phyloP scores from a whole-genome alignment of 2,797 vertebrate genomes.

The Rhinichthys osculus region DNA sequence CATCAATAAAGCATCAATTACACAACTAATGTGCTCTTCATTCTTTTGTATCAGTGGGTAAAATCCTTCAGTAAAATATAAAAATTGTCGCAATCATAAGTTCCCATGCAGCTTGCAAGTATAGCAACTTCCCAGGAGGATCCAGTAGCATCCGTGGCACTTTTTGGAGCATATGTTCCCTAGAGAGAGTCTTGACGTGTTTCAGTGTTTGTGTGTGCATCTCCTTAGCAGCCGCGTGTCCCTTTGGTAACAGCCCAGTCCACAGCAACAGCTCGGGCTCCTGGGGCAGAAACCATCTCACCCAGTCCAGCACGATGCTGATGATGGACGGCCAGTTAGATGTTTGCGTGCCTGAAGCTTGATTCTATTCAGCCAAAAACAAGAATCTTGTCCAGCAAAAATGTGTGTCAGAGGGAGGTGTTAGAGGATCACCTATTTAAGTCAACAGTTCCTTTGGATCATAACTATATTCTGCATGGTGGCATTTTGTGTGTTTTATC shows the following conservation, averaged over 20 bases:
- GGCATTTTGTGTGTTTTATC: constrained; percentile 19
- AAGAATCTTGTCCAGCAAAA: not conserved
- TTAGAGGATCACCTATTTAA: not conserved
- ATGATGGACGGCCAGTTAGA: constrained; percentile 68
- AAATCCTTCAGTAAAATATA: not conserved
- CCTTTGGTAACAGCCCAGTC: constrained; percentile 79
- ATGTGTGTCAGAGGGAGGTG: not conserved
- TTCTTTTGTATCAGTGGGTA: not conserved
- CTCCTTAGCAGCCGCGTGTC: constrained; percentile 45
- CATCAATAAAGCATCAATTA: not conserved
- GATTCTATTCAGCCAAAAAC: not conserved
- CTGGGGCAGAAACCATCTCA: constrained; percentile 61
- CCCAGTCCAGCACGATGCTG: not conserved
- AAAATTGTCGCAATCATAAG: not conserved
- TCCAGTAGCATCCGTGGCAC: not conserved
- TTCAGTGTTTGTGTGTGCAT: constrained; percentile 25
- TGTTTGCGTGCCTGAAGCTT: constrained; percentile 61
- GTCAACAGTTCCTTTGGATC: not conserved
- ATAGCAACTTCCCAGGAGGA: constrained; percentile 1
- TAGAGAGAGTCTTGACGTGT: constrained; percentile 19
- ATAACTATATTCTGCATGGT: not conserved
- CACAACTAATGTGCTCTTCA: not conserved
- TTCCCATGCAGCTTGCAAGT: not conserved
- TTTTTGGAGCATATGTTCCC: not conserved
- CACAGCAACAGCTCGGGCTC: constrained; percentile 82